phyloP scores from a whole-genome alignment of 2,797 vertebrate species.

The Esox masquinongy region DNA sequence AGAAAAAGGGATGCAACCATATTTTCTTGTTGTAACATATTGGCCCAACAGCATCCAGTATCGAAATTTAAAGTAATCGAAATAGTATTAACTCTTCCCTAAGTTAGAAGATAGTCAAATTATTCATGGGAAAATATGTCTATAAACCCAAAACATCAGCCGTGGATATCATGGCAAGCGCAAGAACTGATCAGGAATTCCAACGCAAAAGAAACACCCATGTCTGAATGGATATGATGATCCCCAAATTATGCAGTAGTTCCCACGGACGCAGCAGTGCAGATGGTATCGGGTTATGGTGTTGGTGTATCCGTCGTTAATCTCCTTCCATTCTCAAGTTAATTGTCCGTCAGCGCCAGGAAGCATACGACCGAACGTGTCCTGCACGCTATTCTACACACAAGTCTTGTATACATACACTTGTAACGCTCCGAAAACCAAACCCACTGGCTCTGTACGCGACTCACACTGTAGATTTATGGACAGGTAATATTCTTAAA shows the following conservation, averaged over 20 bases:
- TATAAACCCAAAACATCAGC: conserved; percentile 14
- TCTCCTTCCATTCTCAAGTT: not conserved
- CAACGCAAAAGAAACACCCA: conserved; percentile 64
- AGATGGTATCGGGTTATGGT: not conserved
- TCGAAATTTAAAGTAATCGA: conserved; percentile 2
- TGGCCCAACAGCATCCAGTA: conserved; percentile 40
- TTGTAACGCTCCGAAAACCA: conserved; percentile 13
- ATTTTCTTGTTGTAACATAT: conserved; percentile 61
- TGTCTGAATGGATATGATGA: conserved; percentile 57
- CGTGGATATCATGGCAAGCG: conserved; percentile 39
- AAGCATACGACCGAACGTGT: conserved; percentile 37
- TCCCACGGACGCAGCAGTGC: conserved; percentile 56
- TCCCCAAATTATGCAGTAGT: conserved; percentile 61
- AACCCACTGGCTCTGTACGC: not conserved
- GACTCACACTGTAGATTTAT: conserved; percentile 9
- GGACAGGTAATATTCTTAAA: conserved; percentile 70
- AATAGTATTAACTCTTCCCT: not conserved
- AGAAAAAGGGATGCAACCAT: conserved; percentile 45
- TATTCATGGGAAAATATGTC: conserved; percentile 23
- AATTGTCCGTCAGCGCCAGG: not conserved
- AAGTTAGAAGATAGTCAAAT: conserved; percentile 1
- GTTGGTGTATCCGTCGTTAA: not conserved
- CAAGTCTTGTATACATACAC: conserved; percentile 15
- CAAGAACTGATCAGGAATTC: conserved; percentile 52
- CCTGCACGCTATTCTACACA: not conserved